phyloP scores from a whole-genome alignment of 2,888 invertebrate genomes.

The Caenorhabditis sinica region DNA sequence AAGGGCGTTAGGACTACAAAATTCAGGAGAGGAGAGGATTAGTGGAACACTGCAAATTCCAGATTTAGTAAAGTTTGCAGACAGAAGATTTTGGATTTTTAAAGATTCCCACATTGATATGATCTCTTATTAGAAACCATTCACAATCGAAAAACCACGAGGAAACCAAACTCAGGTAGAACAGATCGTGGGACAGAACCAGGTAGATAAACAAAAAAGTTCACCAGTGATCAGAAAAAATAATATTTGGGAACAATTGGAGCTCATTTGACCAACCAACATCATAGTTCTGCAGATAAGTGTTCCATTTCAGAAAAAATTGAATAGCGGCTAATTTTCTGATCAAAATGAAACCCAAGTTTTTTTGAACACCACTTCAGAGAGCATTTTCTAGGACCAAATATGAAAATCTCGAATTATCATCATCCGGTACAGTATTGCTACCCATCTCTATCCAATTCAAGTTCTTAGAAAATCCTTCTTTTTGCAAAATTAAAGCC shows the following conservation, averaged over 20 bases:
- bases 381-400: too few relatives aligned
- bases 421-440: too few relatives aligned
- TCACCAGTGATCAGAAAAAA: slow-evolving; percentile 1
- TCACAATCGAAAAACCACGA: neutral
- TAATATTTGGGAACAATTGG: too few relatives aligned
- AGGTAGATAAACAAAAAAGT: slow-evolving; percentile 12
- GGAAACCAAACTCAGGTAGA: neutral
- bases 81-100: neutral
- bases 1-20: slow-evolving; percentile 22
- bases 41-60: neutral
- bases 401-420: too few relatives aligned
- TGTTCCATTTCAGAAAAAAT: neutral
- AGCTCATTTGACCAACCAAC: neutral
- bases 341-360: neutral
- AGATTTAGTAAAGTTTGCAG: neutral
- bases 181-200: slow-evolving; percentile 33
- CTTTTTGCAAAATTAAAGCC: neutral
- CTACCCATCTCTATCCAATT: too few relatives aligned
- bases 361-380: too few relatives aligned
- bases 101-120: neutral
- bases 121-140: slow-evolving; percentile 29
- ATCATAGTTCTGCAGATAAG: neutral
- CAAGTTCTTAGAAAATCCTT: too few relatives aligned
- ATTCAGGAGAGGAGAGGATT: neutral
- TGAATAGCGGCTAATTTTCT: neutral